These are phyloP conservation scores for Drosophila biarmipes DNA, from an alignment of 1,140 invertebrate species.

Conservation along the genomic window DNA sequence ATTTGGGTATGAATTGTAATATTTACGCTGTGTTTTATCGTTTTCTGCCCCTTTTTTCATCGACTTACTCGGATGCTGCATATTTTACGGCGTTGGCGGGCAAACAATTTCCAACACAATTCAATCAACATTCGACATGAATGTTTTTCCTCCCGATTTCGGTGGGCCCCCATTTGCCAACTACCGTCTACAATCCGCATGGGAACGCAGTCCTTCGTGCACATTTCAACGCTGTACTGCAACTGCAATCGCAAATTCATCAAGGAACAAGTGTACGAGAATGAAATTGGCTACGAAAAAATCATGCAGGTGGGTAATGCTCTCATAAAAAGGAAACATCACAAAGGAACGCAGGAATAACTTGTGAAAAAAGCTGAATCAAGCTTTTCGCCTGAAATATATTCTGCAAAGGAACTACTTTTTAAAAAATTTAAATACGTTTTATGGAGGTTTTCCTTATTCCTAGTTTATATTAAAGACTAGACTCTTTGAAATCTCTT, in stretches of 20 bases:
- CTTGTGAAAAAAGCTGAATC: neutral
- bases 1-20: constrained; percentile 75
- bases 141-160: constrained; percentile 21
- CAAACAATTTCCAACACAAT: constrained; percentile 80
- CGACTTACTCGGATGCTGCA: constrained; percentile 47
- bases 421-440: too few species aligned
- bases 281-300: constrained; percentile 85
- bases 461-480: too few species aligned
- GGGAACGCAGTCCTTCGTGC: constrained; percentile 85
- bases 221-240: constrained; percentile 89
- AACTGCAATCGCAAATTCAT: constrained; percentile 87
- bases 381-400: neutral
- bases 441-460: too few species aligned
- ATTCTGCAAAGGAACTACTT: neutral
- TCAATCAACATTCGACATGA: constrained; percentile 78
- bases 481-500: too few species aligned
- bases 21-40: constrained; percentile 48
- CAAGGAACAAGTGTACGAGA: constrained; percentile 86
- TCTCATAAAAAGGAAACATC: constrained; percentile 26
- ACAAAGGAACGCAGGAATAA: neutral
- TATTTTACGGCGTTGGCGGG: constrained; percentile 66
- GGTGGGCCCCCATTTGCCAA: neutral
- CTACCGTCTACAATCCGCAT: neutral
- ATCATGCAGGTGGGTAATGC: constrained; percentile 83
- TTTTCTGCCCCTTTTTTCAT: neutral